These are phyloP conservation scores for Nemopilema nomurai DNA, from an alignment of 30 jellyfish, hydroid and myxozoan genomes.

Conservation along the genomic window DNA sequence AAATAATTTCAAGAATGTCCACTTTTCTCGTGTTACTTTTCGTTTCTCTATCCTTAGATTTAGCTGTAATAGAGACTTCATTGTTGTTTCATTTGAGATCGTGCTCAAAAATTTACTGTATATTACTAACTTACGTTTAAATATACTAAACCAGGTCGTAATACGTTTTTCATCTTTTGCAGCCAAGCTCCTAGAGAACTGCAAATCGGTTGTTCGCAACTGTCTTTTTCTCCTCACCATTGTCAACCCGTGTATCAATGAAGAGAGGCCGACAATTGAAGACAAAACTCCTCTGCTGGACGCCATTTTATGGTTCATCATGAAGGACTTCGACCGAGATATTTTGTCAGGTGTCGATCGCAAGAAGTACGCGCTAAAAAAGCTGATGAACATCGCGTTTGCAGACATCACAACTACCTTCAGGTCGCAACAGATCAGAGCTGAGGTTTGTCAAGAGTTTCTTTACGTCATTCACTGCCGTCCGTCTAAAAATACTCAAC, in stretches of 20 bases:
- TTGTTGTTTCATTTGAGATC: too few relatives aligned
- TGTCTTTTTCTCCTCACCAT: conserved; percentile 11
- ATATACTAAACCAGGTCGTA: too few relatives aligned
- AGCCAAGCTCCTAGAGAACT: conserved; percentile 6
- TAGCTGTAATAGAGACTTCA: too few relatives aligned
- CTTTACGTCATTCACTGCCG: too few relatives aligned
- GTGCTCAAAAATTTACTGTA: too few relatives aligned
- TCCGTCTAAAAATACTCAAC: too few relatives aligned
- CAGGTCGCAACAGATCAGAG: conserved; percentile 6
- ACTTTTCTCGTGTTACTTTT: too few relatives aligned
- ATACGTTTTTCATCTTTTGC: too few relatives aligned
- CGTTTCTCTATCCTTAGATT: too few relatives aligned
- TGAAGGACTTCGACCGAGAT: conserved; percentile 33
- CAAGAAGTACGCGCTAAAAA: background rate
- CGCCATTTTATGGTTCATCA: conserved; percentile 10
- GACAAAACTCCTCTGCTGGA: background rate
- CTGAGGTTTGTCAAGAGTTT: conserved; percentile 14
- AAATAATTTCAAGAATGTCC: too few relatives aligned
- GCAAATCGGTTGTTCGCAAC: conserved; percentile 40
- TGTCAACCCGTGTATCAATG: conserved; percentile 20
- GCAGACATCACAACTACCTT: conserved; percentile 11
- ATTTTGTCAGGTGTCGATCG: conserved; percentile 6
- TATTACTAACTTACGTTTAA: too few relatives aligned
- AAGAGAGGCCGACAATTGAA: background rate
- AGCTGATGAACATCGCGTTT: conserved; percentile 1